phyloP scores from a whole-genome alignment of 2,888 invertebrate genomes.

The Sepioteuthis lessoniana region DNA sequence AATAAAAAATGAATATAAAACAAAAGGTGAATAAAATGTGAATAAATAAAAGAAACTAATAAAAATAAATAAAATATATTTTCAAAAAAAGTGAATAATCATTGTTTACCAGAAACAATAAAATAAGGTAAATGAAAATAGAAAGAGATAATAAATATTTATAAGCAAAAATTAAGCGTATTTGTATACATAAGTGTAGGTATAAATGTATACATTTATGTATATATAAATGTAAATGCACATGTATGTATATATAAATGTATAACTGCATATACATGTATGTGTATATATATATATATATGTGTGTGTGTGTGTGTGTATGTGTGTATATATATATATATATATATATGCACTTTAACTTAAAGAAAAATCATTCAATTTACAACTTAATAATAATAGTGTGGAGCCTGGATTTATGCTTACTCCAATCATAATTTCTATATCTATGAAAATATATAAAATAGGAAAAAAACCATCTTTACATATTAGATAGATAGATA shows the following conservation, averaged over 20 bases:
- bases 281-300: background rate
- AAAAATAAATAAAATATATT: background rate
- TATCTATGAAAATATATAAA: no score
- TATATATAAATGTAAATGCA: no score
- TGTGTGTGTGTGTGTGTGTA: background rate
- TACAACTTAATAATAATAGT: no score
- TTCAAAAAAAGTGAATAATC: background rate
- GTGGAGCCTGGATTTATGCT: no score
- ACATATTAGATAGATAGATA: no score
- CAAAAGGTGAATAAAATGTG: background rate
- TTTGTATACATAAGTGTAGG: background rate
- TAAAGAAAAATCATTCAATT: no score
- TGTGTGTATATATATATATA: no score
- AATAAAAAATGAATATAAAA: background rate
- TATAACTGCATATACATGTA: background rate
- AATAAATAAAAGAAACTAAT: background rate
- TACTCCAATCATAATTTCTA: no score
- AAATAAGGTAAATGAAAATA: no score
- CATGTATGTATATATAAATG: background rate
- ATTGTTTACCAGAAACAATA: no score
- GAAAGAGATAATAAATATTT: background rate
- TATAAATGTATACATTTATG: background rate
- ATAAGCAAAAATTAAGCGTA: background rate
- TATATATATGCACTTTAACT: no score
- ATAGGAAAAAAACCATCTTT: no score